Base-by-base conservation (phyloP, 2,113 vertebrate species). In the Ptychochromis oligacanthus region DNA sequence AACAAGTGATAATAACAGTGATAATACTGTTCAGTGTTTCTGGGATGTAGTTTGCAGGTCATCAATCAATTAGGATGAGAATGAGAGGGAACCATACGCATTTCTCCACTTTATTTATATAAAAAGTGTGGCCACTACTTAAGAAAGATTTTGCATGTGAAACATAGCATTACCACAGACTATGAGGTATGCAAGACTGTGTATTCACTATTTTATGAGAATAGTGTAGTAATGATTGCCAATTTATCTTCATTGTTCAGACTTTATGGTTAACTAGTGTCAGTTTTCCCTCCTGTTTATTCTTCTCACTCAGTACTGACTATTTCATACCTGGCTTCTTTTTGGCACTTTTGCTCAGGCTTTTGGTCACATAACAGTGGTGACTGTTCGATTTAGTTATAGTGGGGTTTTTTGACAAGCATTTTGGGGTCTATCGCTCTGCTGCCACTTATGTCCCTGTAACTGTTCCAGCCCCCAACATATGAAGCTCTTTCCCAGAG, bases 401-500 rank as follows among this genome's bases (percentile, higher is more conserved):
- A n/a, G 24, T 4, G 40, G 6, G 36, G 62, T 38, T 59, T 60
- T 81, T 59, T 75, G 80, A 76, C 60, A 54, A 49, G 61, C 26
- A 24, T 75, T 81, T 59, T 43, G 59, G 79, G 54, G 43, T 84
- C 75, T 54, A 67, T 79, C 38, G 22, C 83, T 89, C 67, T 74
- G 43, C 79, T 28, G 4, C 87, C 81, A 65, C 87, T 86, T 79
- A 62, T 28, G 76, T 84, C 87, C 34, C 52, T 77, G 76, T 62
- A 67, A 75, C 43, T 34, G 43, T 31, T 87, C 79, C 75, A 72
- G 75, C 83, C 81, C 46, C 60, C 40, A 59, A 72, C 62, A 67
- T 83, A 24, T 55, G 81, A 87, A 81, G 79, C 72, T 5, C 49
- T 87, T 82, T 88, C 82, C 82, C 76, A 88, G 75, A 83, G 77